Evolutionary conservation across 2,797 vertebrate genomes (phyloP).

Genomic region (Moxostoma hubbsi): DNA sequence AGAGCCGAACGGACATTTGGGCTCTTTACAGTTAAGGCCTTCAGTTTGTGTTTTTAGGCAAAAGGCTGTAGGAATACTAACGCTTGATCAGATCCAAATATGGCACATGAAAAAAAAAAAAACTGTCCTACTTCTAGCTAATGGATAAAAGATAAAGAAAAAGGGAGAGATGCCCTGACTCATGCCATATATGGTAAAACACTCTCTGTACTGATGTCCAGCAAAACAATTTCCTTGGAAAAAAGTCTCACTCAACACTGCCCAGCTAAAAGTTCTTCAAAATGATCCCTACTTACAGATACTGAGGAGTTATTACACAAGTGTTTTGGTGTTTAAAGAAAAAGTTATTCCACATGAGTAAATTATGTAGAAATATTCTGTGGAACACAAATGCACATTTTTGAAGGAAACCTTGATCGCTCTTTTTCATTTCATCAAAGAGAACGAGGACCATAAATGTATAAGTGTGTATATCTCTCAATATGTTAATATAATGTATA

Average conservation of each 20-base stretch:
- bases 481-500: background rate
- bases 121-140: constrained; percentile 76
- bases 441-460: no score
- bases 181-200: constrained; percentile 15
- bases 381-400: no score
- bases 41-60: constrained; percentile 34
- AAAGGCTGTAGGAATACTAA: constrained; percentile 36
- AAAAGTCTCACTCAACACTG: constrained; percentile 23
- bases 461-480: no score
- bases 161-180: constrained; percentile 9
- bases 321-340: constrained; percentile 2
- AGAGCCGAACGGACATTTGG: constrained; percentile 59
- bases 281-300: constrained; percentile 21
- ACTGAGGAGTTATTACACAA: constrained; percentile 25
- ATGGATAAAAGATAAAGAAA: constrained; percentile 54
- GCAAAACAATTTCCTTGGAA: constrained; percentile 22
- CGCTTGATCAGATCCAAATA: constrained; percentile 66
- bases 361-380: no score
- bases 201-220: constrained; percentile 15
- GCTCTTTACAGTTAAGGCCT: constrained; percentile 12
- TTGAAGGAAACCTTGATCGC: no score
- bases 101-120: constrained; percentile 68
- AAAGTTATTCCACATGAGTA: background rate
- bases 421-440: no score
- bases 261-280: constrained; percentile 33